phyloP scores from a whole-genome alignment of 2,888 invertebrate genomes.

The Flabesymbios commensalis region DNA sequence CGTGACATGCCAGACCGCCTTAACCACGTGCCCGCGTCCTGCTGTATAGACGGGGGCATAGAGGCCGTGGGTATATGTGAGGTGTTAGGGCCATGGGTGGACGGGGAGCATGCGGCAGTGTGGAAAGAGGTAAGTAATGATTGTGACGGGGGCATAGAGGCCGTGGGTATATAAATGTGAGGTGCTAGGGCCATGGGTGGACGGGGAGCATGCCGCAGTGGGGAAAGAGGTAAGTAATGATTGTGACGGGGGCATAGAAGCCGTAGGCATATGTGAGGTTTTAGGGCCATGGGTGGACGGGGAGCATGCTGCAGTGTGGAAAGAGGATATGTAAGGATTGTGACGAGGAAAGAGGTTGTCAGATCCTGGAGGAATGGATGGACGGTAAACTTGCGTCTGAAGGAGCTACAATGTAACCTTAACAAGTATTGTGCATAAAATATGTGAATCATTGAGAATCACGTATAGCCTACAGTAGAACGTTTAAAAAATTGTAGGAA shows the following conservation, averaged over 20 bases:
- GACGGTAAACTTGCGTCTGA: background rate
- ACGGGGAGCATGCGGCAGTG: conserved; percentile 9
- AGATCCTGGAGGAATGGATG: background rate
- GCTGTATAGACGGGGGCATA: background rate
- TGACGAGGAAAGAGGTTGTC: background rate
- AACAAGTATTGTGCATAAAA: too few relatives aligned
- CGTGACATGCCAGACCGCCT: background rate
- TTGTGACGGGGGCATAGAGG: background rate
- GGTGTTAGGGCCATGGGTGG: background rate
- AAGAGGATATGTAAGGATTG: conserved; percentile 6
- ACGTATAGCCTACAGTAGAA: too few relatives aligned
- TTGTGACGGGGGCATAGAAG: background rate
- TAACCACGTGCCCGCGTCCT: background rate
- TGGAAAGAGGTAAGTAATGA: conserved; percentile 13
- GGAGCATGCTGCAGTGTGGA: conserved; percentile 12
- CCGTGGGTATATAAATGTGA: background rate
- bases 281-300: conserved; percentile 3
- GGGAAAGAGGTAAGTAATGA: background rate
- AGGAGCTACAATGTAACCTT: too few relatives aligned
- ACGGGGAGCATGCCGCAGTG: background rate
- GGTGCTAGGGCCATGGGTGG: background rate
- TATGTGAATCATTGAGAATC: too few relatives aligned
- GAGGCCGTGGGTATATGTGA: conserved; percentile 14
- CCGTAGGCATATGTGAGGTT: conserved; percentile 15
- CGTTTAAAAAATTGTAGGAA: too few relatives aligned